Conservation (phyloP, 1,140 invertebrate genomes). For the Cotesia typhae region DNA sequence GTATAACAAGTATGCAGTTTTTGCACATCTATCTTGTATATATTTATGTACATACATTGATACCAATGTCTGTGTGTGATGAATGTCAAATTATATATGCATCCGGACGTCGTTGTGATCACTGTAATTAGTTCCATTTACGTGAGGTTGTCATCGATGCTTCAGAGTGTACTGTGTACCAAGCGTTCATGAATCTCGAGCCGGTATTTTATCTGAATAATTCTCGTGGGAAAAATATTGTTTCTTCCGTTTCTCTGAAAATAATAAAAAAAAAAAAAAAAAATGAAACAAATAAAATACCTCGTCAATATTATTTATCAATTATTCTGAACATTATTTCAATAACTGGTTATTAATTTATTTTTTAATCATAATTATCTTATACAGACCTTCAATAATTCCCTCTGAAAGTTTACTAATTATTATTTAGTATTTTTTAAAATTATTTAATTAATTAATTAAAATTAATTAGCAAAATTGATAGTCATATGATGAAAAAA, state of each 20-base stretch:
- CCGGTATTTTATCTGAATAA: background rate
- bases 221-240: constrained; percentile 12
- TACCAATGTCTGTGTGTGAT: constrained; percentile 9
- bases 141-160: constrained; percentile 32
- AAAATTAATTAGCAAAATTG: too few relatives aligned
- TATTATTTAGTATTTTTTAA: too few relatives aligned
- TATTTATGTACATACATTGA: background rate
- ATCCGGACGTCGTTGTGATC: constrained; percentile 43
- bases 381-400: too few relatives aligned
- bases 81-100: constrained; percentile 51
- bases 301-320: background rate
- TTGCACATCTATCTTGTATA: constrained; percentile 39
- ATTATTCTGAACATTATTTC: background rate
- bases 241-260: background rate
- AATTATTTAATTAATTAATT: too few relatives aligned
- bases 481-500: too few relatives aligned
- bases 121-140: constrained; percentile 55
- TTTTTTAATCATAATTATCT: too few relatives aligned
- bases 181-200: constrained; percentile 33
- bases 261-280: background rate
- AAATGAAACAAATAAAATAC: background rate
- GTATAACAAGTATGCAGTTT: constrained; percentile 27
- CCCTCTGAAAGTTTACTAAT: too few relatives aligned
- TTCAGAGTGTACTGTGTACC: background rate
- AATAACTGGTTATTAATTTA: too few relatives aligned